Evolutionary conservation across 1,140 invertebrate species (phyloP), one percentile per base, ranked within the genome.

Genomic region (Cataglyphis hispanica): DNA sequence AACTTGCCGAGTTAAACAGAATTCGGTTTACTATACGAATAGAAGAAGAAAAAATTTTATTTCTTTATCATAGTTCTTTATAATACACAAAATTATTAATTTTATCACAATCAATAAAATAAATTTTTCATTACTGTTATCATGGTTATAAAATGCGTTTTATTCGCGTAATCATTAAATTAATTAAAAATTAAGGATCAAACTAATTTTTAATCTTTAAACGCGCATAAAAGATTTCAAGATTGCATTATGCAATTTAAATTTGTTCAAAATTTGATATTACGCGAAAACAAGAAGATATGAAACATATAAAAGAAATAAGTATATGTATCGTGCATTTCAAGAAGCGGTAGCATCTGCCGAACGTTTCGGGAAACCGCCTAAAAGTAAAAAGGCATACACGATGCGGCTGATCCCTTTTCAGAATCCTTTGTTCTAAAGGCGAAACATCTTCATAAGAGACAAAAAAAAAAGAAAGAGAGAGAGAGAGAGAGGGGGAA

Each of bases 391-490:
- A 56, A 81, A 76, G 75, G 69, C 72, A 72, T 50, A 50, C 34
- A 70, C 66, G 81, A 89, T 88, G 60, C 75, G 60, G 84, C 72
- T 81, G 61, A 89, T 76, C 69, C 69, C 63, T 61, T 81, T 83
- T 88, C 86, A 64, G 83, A 84, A 88, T 88, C 88, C 87, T 50
- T 77, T 74, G 40, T 60, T 25, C 34, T 63, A 53, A 74, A 50
- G 56, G 60, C 40, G 60, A 58, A 78, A 75, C 76, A 50, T 72
- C 75, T 81, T 53, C 8, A 31, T 40, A 50, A 83, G 58, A 43
- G 40, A 66, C 22, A 22, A 34, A 61, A 16, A 43, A 70, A 76
- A 63, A 78, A 76, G 66, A 46, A 3, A 4, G 43, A 46, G 11
- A 46, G 43, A 46, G 43, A 83, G 53, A 34, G 50, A 66, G 27